Conservation (phyloP, 2,797 vertebrate species). For the Delichon dasypus region DNA sequence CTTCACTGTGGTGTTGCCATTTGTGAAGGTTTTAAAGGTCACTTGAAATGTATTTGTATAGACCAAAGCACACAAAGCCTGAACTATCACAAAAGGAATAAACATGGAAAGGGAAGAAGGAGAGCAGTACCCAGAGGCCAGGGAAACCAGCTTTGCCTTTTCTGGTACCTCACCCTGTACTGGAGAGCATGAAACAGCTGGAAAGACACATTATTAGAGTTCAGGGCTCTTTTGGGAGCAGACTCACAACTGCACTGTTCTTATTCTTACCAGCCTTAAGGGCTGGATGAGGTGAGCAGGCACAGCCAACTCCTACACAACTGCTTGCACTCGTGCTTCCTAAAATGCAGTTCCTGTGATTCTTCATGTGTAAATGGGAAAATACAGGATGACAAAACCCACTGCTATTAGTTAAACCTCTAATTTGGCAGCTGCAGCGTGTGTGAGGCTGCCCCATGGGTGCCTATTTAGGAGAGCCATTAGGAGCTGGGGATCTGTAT, state of each 20-base stretch:
- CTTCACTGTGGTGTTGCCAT: not conserved
- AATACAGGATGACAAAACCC: not conserved
- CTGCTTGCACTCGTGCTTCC: not conserved
- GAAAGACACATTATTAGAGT: not conserved
- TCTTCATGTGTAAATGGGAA: not conserved
- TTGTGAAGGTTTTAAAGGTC: not conserved
- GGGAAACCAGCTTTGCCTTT: not conserved
- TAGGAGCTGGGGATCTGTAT: not conserved
- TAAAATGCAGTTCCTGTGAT: not conserved
- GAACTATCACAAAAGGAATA: not conserved
- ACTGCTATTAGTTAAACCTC: not conserved
- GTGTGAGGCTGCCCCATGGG: not conserved
- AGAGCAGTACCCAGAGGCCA: not conserved
- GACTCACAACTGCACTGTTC: not conserved
- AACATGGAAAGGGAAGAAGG: not conserved
- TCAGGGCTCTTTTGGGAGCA: not conserved
- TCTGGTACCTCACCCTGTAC: not conserved
- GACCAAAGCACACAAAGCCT: not conserved
- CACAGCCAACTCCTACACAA: not conserved
- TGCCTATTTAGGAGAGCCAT: not conserved
- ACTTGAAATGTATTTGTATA: not conserved
- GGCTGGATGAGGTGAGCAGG: rapidly evolving
- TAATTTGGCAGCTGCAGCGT: not conserved
- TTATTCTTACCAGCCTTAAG: not conserved
- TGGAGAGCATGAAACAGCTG: not conserved